Evolutionary conservation across 2,113 vertebrate species (phyloP).

Genomic region (Hylia prasina): DNA sequence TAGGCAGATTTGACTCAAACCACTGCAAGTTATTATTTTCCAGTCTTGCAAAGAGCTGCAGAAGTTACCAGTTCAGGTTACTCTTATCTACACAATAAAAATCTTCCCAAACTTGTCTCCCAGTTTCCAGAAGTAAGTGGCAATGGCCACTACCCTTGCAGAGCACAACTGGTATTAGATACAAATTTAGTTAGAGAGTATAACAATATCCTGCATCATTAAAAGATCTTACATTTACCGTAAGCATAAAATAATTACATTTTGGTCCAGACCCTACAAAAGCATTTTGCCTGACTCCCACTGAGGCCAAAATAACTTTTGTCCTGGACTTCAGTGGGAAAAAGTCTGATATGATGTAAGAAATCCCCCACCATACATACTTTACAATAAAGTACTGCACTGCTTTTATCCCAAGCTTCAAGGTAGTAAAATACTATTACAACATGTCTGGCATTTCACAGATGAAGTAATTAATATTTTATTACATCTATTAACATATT

Average conservation of each 20-base stretch:
- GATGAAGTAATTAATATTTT: slow-evolving; percentile 35
- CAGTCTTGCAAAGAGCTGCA: background rate
- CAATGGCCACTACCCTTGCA: background rate
- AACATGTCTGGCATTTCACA: slow-evolving; percentile 58
- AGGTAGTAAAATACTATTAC: slow-evolving; percentile 35
- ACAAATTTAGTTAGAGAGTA: background rate
- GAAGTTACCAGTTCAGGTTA: background rate
- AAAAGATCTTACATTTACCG: slow-evolving; percentile 13
- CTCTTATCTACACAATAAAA: background rate
- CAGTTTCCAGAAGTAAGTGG: background rate
- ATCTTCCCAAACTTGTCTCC: background rate
- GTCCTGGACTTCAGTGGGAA: background rate
- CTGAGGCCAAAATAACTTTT: background rate
- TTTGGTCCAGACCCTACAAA: slow-evolving; percentile 29
- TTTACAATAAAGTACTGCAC: background rate
- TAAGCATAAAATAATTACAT: slow-evolving; percentile 19
- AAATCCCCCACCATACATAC: background rate
- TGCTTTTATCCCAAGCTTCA: slow-evolving; percentile 42
- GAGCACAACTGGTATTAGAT: background rate
- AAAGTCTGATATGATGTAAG: background rate
- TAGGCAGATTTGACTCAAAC: background rate
- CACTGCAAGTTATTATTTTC: background rate
- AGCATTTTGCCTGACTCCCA: background rate
- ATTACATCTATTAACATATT: slow-evolving; percentile 31
- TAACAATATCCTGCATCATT: background rate